Base-by-base conservation (phyloP, 2,113 vertebrate species). In the Acinonyx jubatus region DNA sequence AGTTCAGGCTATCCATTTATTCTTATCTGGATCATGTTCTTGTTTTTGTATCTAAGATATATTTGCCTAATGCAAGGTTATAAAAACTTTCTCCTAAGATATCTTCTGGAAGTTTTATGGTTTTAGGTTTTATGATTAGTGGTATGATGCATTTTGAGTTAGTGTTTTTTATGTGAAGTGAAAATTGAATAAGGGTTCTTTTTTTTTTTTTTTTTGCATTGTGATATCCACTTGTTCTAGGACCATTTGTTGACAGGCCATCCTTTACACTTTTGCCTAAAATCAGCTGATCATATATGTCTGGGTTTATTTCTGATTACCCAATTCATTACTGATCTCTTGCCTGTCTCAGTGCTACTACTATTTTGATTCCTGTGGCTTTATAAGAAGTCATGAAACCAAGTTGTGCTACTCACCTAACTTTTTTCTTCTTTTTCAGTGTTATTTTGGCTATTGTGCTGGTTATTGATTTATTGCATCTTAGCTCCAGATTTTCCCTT, bases 351-450 rank as follows among this genome's bases (percentile, higher is more conserved):
- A 7, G 3, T 92, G 71, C 63, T 48, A 38, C 13, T 92, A 9
- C 45, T n/a, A 31, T 86, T 57, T 29, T 78, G 73, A 36, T 83
- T 89, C 33, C 71, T 80, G 15, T 73, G 92, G 31, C 19, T 41
- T 85, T 89, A 36, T 55, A 82, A 88, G 45, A 91, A 68, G 61
- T 80, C 31, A 21, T 93, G 27, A 57, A 95, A 45, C 74, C 25
- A 57, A 80, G 31, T 93, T 31, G 50, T 65, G n/a, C 68, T 93
- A 38, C 8, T 76, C 7, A 68, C 83, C 23, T 69, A 82, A 27
- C 52, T 73, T 89, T 97, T 7, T 89, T 89, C 11, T 92, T 89
- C 11, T 69, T 82, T 93, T 94, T 80, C 12, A 15, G 38, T n/a
- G 76, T 71, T 33, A 88, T 94, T 79, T 83, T 95, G 36, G 15